Evolutionary conservation across 2,888 invertebrate species (phyloP).

Genomic region (Mechanitis mazaeus): DNA sequence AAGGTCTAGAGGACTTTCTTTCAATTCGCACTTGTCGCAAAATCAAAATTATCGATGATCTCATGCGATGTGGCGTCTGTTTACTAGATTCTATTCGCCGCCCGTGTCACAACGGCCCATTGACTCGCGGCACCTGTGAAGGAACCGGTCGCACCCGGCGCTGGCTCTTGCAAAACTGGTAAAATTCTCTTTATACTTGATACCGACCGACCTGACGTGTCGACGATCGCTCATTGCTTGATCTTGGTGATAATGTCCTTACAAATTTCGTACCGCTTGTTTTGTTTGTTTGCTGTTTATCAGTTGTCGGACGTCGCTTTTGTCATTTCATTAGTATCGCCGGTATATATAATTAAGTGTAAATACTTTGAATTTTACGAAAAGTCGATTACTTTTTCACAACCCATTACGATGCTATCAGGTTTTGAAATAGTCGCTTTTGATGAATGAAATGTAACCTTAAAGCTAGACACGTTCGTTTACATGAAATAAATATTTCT

Average conservation of each 20-base stretch:
- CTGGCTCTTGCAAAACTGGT: constrained; percentile 61
- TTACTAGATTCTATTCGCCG: constrained; percentile 41
- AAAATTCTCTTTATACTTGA: constrained; percentile 44
- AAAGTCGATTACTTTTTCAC: too few relatives aligned
- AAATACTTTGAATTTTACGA: too few relatives aligned
- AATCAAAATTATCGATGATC: constrained; percentile 42
- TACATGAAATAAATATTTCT: neutral
- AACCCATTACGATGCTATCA: too few relatives aligned
- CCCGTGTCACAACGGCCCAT: constrained; percentile 42
- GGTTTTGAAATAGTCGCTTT: too few relatives aligned
- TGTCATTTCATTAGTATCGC: constrained; percentile 14
- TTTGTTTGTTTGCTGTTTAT: constrained; percentile 15
- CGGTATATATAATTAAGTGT: neutral
- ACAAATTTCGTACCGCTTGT: constrained; percentile 22
- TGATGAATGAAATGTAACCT: neutral
- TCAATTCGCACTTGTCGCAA: constrained; percentile 22
- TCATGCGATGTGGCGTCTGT: constrained; percentile 29
- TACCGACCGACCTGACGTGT: constrained; percentile 38
- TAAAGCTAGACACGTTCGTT: neutral
- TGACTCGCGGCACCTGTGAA: constrained; percentile 59
- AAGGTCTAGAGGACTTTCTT: constrained; percentile 21
- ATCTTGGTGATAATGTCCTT: constrained; percentile 33
- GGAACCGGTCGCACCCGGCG: constrained; percentile 59
- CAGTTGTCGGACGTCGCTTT: constrained; percentile 12
- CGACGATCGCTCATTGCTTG: constrained; percentile 42